phyloP scores from a whole-genome alignment of 2,888 invertebrate genomes.

The Camptogramma bilineatum region DNA sequence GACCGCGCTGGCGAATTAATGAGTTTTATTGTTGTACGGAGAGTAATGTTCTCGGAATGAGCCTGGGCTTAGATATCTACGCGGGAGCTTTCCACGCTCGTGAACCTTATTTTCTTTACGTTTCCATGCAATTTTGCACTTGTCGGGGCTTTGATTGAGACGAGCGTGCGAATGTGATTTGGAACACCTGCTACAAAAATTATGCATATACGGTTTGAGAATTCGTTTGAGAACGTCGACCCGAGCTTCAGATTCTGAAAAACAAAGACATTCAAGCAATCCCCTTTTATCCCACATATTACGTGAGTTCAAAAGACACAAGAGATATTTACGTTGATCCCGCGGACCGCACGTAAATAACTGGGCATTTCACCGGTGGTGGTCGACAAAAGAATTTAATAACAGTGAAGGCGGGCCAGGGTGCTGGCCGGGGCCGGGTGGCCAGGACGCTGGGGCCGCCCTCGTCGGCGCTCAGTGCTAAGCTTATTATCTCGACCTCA shows the following conservation, averaged over 20 bases:
- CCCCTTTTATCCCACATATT: constrained; percentile 62
- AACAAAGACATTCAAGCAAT: constrained; percentile 64
- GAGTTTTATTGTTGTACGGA: constrained; percentile 82
- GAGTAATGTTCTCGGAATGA: constrained; percentile 77
- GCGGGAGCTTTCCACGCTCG: constrained; percentile 68
- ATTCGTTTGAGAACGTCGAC: constrained; percentile 20
- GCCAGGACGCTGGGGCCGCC: constrained; percentile 52
- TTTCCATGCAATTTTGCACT: constrained; percentile 46
- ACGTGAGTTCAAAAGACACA: constrained; percentile 69
- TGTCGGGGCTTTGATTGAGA: constrained; percentile 46
- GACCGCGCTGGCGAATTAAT: constrained; percentile 81
- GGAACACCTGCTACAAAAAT: constrained; percentile 68
- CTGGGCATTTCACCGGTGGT: constrained; percentile 68
- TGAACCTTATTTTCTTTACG: constrained; percentile 66
- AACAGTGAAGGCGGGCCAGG: constrained; percentile 66
- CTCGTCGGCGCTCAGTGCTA: constrained; percentile 58
- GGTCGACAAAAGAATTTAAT: constrained; percentile 83
- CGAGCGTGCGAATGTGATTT: constrained; percentile 50
- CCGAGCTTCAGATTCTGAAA: constrained; percentile 31
- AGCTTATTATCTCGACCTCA: constrained; percentile 78
- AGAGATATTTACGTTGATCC: constrained; percentile 74
- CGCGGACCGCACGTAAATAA: constrained; percentile 71
- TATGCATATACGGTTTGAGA: constrained; percentile 46
- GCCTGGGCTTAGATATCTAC: constrained; percentile 70
- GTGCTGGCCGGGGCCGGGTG: constrained; percentile 47